Evolutionary conservation across 64 coral and sea anemone genomes (phyloP).

Genomic region (Pachyseris speciosa): DNA sequence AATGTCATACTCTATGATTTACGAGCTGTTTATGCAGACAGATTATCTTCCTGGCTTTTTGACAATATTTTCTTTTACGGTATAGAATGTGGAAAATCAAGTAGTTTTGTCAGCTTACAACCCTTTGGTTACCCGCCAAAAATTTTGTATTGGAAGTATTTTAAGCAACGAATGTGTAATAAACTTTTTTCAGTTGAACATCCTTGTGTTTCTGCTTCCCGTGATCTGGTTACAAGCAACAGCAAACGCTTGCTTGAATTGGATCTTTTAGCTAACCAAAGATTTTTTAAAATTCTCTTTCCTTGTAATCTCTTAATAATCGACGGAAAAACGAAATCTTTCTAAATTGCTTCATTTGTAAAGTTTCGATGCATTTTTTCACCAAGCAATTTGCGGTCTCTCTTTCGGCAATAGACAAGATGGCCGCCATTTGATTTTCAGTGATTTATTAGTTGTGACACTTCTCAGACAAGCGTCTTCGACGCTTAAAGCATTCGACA

Average conservation of each 20-base stretch:
- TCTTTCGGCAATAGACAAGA: slow-evolving; percentile 16
- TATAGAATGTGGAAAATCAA: background rate
- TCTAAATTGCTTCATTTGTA: no score
- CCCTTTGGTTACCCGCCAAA: background rate
- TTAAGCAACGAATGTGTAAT: background rate
- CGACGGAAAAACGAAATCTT: no score
- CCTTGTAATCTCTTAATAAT: no score
- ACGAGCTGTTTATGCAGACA: background rate
- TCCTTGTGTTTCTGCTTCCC: no score
- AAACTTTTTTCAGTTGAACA: background rate
- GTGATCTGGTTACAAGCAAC: no score
- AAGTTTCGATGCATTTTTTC: background rate
- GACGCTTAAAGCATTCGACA: background rate
- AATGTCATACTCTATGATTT: background rate
- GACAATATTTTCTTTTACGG: background rate
- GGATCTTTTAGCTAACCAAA: no score
- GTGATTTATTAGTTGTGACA: slow-evolving; percentile 37
- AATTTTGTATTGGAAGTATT: background rate
- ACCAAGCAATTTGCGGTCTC: background rate
- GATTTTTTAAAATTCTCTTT: no score
- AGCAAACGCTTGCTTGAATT: no score
- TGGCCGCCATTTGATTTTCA: background rate
- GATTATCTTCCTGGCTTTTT: background rate
- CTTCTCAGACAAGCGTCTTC: slow-evolving; percentile 18
- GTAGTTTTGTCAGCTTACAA: background rate